Evolutionary conservation across 1,140 invertebrate genomes (phyloP).

Genomic region (Xylocopa sonorina): DNA sequence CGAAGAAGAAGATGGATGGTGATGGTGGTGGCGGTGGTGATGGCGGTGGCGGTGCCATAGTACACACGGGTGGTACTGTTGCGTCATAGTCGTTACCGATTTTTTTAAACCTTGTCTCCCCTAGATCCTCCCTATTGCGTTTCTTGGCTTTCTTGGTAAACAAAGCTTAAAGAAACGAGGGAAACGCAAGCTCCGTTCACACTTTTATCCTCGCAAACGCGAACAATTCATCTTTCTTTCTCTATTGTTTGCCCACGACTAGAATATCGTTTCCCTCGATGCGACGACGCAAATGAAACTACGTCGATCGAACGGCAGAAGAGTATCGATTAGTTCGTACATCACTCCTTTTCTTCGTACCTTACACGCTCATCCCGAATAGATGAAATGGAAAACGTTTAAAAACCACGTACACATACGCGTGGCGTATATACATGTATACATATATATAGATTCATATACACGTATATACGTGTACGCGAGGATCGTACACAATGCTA

Average conservation of each 20-base stretch:
- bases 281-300: background rate
- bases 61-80: slow-evolving; percentile 50
- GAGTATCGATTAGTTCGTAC: no score
- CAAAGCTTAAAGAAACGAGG: background rate
- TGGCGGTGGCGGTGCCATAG: slow-evolving; percentile 32
- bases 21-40: slow-evolving; percentile 55
- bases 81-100: slow-evolving; percentile 58
- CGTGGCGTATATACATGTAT: slow-evolving; percentile 18
- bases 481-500: slow-evolving; percentile 34
- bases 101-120: slow-evolving; percentile 27
- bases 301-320: background rate
- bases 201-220: background rate
- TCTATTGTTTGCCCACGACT: slow-evolving; percentile 12
- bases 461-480: no score
- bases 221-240: slow-evolving; percentile 7
- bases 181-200: slow-evolving; percentile 12
- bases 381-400: background rate
- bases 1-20: slow-evolving; percentile 49
- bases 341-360: slow-evolving; percentile 8
- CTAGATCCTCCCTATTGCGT: background rate
- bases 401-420: slow-evolving; percentile 23
- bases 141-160: background rate
- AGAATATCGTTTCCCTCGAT: background rate
- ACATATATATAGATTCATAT: no score
- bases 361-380: slow-evolving; percentile 8